Evolutionary conservation across 2,113 vertebrate species (phyloP).

Genomic region (Synchiropus splendidus): DNA sequence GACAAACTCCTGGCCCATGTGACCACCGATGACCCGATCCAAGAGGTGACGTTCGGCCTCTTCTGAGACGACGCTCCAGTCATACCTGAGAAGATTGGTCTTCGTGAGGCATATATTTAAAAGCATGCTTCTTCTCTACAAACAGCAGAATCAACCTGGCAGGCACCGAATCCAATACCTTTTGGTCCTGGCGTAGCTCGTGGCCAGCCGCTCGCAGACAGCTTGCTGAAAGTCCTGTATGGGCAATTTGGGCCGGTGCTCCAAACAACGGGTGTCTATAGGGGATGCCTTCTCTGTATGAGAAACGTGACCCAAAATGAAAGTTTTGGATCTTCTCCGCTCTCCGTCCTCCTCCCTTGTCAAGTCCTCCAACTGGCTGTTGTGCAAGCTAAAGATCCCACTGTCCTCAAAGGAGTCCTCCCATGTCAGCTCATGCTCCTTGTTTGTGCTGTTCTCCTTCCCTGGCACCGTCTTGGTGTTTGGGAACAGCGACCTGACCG

Average conservation of each 20-base stretch:
- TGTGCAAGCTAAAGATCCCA: constrained; percentile 64
- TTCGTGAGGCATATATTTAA: no score
- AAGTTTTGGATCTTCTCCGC: not conserved
- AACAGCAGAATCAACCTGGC: not conserved
- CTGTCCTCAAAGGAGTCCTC: constrained; percentile 60
- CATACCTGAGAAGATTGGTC: constrained; percentile 59
- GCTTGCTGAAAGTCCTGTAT: constrained; percentile 73
- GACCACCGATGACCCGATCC: constrained; percentile 79
- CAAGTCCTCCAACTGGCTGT: constrained; percentile 43
- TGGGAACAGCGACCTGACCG: constrained; percentile 2
- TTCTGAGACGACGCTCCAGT: constrained; percentile 67
- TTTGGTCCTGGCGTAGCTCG: constrained; percentile 67
- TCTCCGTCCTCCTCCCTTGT: constrained; percentile 1
- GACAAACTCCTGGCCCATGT: constrained; percentile 78
- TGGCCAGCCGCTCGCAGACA: constrained; percentile 76
- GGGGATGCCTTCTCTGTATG: not conserved
- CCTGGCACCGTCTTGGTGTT: constrained; percentile 27
- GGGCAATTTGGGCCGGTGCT: constrained; percentile 62
- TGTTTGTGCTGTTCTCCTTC: constrained; percentile 55
- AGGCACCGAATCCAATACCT: constrained; percentile 25
- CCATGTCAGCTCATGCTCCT: constrained; percentile 3
- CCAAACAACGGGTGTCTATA: not conserved
- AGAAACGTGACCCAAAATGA: not conserved
- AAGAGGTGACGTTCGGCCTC: constrained; percentile 65
- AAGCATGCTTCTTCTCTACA: no score